phyloP scores from a whole-genome alignment of 1,140 invertebrate genomes.

The Conopomorpha cramerella region DNA sequence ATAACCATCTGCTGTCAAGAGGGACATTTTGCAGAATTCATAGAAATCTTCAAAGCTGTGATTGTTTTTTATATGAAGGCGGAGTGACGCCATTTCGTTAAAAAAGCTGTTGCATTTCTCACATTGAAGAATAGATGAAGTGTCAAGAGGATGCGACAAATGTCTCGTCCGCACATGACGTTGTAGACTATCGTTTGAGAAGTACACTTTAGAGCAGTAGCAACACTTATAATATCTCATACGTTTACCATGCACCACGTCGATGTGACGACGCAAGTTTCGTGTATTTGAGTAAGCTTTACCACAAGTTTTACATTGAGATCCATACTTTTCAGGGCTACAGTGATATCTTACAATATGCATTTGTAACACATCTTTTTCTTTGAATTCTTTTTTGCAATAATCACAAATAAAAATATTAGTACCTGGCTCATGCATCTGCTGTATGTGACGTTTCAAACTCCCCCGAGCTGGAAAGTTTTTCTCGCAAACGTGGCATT shows the following conservation, averaged over 20 bases:
- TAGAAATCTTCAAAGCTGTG: slow-evolving; percentile 36
- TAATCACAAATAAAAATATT: slow-evolving; percentile 22
- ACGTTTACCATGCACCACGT: slow-evolving; percentile 24
- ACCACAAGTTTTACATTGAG: slow-evolving; percentile 24
- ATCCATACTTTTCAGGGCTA: slow-evolving; percentile 5
- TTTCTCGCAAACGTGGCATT: slow-evolving; percentile 22
- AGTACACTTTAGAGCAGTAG: slow-evolving; percentile 31
- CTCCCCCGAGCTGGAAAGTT: slow-evolving; percentile 28
- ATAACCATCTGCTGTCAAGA: too few species aligned
- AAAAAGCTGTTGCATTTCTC: slow-evolving; percentile 17
- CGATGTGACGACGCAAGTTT: slow-evolving; percentile 26
- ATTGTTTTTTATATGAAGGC: slow-evolving; percentile 25
- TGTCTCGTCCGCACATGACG: slow-evolving; percentile 18
- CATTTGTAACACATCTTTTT: slow-evolving; percentile 17
- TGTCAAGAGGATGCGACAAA: slow-evolving; percentile 6
- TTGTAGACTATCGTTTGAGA: slow-evolving; percentile 29
- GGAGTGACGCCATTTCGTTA: slow-evolving; percentile 14
- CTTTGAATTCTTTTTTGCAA: slow-evolving; percentile 25
- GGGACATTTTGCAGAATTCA: slow-evolving; percentile 23
- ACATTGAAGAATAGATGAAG: slow-evolving; percentile 8
- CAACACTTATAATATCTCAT: slow-evolving; percentile 21
- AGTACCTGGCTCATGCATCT: slow-evolving; percentile 22
- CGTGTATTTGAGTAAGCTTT: slow-evolving; percentile 25
- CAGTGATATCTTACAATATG: slow-evolving; percentile 22
- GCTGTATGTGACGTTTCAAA: slow-evolving; percentile 25